phyloP scores from a whole-genome alignment of 2,797 vertebrate genomes.

The Xenopus petersii region DNA sequence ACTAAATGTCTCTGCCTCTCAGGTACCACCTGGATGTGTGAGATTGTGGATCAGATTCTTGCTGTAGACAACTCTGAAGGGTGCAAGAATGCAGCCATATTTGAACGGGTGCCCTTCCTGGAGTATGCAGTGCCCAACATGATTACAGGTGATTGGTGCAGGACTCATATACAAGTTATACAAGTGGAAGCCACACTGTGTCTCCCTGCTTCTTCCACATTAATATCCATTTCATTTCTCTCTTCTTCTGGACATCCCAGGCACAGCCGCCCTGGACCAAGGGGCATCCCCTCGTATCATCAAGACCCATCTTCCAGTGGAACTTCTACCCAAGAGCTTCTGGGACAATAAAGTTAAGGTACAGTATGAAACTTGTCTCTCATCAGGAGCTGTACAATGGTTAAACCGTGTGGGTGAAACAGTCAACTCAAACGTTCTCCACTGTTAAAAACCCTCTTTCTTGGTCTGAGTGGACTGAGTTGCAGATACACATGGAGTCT shows the following conservation, averaged over 20 bases:
- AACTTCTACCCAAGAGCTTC: slow-evolving; percentile 79
- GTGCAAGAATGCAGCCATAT: slow-evolving; percentile 72
- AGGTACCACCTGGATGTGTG: slow-evolving; percentile 92
- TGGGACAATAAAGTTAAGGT: slow-evolving; percentile 89
- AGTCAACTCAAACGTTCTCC: no score
- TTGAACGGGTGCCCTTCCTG: slow-evolving; percentile 75
- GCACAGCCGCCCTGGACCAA: slow-evolving; percentile 59
- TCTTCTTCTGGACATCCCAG: slow-evolving; percentile 25
- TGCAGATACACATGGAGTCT: no score
- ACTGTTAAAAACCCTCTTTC: no score
- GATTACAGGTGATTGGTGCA: slow-evolving; percentile 2
- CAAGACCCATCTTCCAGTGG: slow-evolving; percentile 80
- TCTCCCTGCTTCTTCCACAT: no score
- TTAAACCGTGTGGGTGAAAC: no score
- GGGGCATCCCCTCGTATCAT: slow-evolving; percentile 77
- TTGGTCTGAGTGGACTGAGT: no score
- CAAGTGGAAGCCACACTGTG: not conserved
- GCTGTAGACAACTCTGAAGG: slow-evolving; percentile 71
- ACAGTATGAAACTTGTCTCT: no score
- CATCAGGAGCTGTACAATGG: no score
- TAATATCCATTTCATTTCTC: not conserved
- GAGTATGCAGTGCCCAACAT: slow-evolving; percentile 52
- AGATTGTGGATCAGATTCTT: slow-evolving; percentile 83
- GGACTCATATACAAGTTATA: not conserved
- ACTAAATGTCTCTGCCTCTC: slow-evolving; percentile 10